A percentile compares a stretch with the other conserved stretches of the same genome.
These are phyloP conservation scores for Melinopterus prodromus DNA, from an alignment of 2,888 invertebrate species.

Conservation along the genomic window DNA sequence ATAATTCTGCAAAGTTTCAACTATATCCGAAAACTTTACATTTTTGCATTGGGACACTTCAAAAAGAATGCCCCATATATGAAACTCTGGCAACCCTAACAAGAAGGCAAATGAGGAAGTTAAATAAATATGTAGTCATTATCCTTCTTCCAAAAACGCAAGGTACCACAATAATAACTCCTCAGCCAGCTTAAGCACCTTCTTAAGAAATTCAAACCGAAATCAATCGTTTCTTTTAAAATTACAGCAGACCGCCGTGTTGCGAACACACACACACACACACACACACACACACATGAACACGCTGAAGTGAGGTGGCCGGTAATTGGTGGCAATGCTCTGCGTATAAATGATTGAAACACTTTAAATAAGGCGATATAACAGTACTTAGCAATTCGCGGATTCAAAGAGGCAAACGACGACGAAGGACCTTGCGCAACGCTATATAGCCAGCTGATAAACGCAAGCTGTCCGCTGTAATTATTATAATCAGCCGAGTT, in stretches of 20 bases:
- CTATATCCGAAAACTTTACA: no score
- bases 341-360: not conserved
- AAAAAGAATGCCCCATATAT: no score
- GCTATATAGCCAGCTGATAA: slow-evolving; percentile 14
- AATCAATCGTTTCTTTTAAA: not conserved
- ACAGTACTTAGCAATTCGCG: slow-evolving; percentile 4
- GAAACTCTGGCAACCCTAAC: no score
- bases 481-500: slow-evolving; percentile 25
- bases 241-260: not conserved
- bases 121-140: no score
- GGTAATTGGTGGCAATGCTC: not conserved
- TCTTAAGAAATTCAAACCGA: not conserved
- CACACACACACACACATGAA: no score
- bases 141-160: no score
- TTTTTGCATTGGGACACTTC: no score
- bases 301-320: no score
- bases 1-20: no score
- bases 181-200: not conserved
- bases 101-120: no score
- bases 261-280: no score
- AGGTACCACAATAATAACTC: not conserved
- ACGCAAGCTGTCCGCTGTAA: slow-evolving; percentile 18
- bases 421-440: not conserved
- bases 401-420: not conserved
- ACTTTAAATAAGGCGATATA: slow-evolving; percentile 4